Conservation (phyloP, 2,888 invertebrate species). For the Odontomyia ornata region DNA sequence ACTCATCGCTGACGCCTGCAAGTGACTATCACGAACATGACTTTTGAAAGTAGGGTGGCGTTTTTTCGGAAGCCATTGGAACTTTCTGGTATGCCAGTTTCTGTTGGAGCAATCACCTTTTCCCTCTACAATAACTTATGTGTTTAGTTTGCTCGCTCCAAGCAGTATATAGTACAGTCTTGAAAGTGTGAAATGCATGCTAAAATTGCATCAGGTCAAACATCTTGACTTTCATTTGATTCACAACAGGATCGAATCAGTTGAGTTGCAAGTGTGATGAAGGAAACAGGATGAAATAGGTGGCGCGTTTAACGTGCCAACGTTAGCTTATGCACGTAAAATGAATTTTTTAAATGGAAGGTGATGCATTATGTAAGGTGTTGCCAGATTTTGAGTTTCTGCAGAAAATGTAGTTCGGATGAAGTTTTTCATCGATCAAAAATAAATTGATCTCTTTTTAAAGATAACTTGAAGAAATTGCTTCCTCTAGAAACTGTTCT, state of each 20-base stretch:
- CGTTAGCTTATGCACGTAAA: slow-evolving; percentile 2
- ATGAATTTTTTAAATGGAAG: not conserved
- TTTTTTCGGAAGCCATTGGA: slow-evolving; percentile 1
- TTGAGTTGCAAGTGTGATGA: not conserved
- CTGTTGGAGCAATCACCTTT: not conserved
- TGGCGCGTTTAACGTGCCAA: not conserved
- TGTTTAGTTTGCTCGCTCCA: not conserved
- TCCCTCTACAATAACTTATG: not conserved
- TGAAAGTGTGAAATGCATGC: slow-evolving; percentile 32
- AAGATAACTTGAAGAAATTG: too few species aligned
- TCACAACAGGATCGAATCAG: not conserved
- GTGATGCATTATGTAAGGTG: not conserved
- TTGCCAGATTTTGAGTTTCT: not conserved
- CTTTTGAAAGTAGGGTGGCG: not conserved
- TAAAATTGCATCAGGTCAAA: slow-evolving; percentile 32
- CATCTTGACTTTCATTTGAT: slow-evolving; percentile 17
- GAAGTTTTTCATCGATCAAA: too few species aligned
- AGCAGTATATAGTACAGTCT: not conserved
- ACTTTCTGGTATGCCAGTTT: not conserved
- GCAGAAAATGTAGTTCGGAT: too few species aligned
- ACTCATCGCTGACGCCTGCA: not conserved
- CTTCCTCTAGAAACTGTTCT: too few species aligned
- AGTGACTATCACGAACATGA: not conserved
- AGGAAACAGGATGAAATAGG: too few species aligned
- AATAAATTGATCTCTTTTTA: too few species aligned